Conservation (phyloP, 1,140 invertebrate genomes). For the Drosophila subpulchrella region DNA sequence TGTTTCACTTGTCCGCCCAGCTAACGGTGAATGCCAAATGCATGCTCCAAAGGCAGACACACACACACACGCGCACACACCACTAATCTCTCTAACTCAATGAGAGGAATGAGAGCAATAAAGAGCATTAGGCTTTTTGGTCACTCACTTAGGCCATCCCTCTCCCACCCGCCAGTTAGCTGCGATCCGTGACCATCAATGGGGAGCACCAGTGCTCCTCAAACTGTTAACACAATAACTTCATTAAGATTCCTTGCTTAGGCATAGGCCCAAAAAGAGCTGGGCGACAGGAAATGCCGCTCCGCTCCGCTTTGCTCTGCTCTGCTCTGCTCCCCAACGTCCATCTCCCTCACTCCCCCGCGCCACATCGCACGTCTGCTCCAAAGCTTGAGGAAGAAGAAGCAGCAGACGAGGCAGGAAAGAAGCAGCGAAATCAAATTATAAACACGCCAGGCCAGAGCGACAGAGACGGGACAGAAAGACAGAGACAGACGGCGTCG, state of each 20-base stretch:
- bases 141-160: not conserved
- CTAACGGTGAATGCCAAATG: slow-evolving; percentile 56
- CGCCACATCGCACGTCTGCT: not conserved
- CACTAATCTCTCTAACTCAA: not conserved
- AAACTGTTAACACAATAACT: slow-evolving; percentile 69
- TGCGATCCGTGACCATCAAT: slow-evolving; percentile 50
- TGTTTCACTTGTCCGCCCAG: slow-evolving; percentile 36
- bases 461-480: slow-evolving; percentile 20
- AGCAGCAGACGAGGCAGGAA: slow-evolving; percentile 53
- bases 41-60: slow-evolving; percentile 32
- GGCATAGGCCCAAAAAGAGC: slow-evolving; percentile 69
- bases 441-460: slow-evolving; percentile 76
- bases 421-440: slow-evolving; percentile 81
- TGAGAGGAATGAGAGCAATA: slow-evolving; percentile 28
- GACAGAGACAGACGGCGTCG: slow-evolving; percentile 10
- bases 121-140: slow-evolving; percentile 26
- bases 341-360: slow-evolving; percentile 23
- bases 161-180: slow-evolving; percentile 21
- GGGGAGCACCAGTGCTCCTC: slow-evolving; percentile 13
- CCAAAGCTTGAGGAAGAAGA: slow-evolving; percentile 19
- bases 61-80: slow-evolving; percentile 8
- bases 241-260: slow-evolving; percentile 76
- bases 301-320: slow-evolving; percentile 42
- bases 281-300: slow-evolving; percentile 74
- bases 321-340: slow-evolving; percentile 24